A percentile compares a stretch with the other conserved stretches of the same genome.
These are phyloP conservation scores for Diloba caeruleocephala DNA, from an alignment of 2,888 invertebrate genomes.

Conservation along the genomic window DNA sequence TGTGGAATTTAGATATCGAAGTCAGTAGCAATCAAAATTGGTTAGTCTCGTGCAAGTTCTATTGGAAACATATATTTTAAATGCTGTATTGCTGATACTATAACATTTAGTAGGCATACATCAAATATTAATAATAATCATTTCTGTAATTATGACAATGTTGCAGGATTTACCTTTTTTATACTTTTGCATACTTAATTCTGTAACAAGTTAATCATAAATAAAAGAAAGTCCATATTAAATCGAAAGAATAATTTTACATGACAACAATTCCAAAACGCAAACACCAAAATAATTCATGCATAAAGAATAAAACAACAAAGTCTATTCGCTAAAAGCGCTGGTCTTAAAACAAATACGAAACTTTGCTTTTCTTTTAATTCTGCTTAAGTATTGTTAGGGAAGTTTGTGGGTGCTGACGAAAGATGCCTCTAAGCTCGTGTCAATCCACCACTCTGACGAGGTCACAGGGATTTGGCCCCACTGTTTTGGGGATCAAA, in stretches of 20 bases:
- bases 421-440: slow-evolving; percentile 54
- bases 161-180: too few species aligned
- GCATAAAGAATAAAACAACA: slow-evolving; percentile 52
- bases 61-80: too few species aligned
- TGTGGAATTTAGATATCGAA: neutral
- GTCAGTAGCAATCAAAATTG: neutral
- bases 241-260: slow-evolving; percentile 27
- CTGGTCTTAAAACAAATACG: slow-evolving; percentile 50
- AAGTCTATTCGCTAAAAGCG: slow-evolving; percentile 48
- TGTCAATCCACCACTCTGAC: slow-evolving; percentile 58
- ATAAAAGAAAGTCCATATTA: neutral
- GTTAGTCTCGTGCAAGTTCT: too few species aligned
- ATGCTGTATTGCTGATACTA: too few species aligned
- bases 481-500: slow-evolving; percentile 44
- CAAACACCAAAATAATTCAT: slow-evolving; percentile 53
- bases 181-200: too few species aligned
- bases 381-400: slow-evolving; percentile 63
- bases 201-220: too few species aligned
- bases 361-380: slow-evolving; percentile 67
- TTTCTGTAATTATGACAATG: too few species aligned
- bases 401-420: slow-evolving; percentile 57
- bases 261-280: slow-evolving; percentile 34
- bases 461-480: slow-evolving; percentile 53
- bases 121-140: too few species aligned
- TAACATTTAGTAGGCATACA: too few species aligned